Evolutionary conservation across 2,113 vertebrate genomes (phyloP), one percentile per base, ranked within the genome.

Genomic region (Channa maculata): DNA sequence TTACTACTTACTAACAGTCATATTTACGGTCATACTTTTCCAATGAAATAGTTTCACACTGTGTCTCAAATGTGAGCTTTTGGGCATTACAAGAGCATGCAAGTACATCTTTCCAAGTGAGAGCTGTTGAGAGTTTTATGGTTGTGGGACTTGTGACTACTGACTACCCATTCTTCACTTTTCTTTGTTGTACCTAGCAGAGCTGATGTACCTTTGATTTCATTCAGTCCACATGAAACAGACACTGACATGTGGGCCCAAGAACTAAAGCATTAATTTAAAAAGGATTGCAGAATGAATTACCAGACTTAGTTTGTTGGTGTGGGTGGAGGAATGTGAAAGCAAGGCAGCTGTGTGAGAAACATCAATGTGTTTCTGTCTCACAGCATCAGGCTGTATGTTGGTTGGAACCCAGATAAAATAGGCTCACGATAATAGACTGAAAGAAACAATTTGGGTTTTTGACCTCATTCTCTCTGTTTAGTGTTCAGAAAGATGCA

Each of bases 291-390:
- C 63, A 58, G 3, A 6, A 57, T 66, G 2, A 13, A 73, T 67
- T 62, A 67, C 71, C 24, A 68, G 58, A 62, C 41, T 69, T 45
- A 8, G 13, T 48, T 39, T 65, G 50, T 49, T 43, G 52, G 33
- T 36, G 36, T 5, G 4, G 6, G 14, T 63, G 39, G n/a, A 49
- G 41, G 15, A 81, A 38, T 54, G 54, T 59, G 34, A 70, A 68
- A 75, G 49, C 54, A 43, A 64, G 43, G 59, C 58, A 34, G 63
- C 51, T 12, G 11, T 75, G 71, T 82, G 72, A 86, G 80, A 78
- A 86, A 67, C 73, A 48, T 85, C 70, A 65, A 68, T 69, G 37
- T 45, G 48, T 67, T 71, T 80, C 58, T 76, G 49, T 85, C 82
- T 73, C 72, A 55, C 65, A 48, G 63, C 48, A 36, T 53, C 24